These are phyloP conservation scores for Trinectes maculatus DNA, from an alignment of 2,113 vertebrate genomes.

Conservation along the genomic window DNA sequence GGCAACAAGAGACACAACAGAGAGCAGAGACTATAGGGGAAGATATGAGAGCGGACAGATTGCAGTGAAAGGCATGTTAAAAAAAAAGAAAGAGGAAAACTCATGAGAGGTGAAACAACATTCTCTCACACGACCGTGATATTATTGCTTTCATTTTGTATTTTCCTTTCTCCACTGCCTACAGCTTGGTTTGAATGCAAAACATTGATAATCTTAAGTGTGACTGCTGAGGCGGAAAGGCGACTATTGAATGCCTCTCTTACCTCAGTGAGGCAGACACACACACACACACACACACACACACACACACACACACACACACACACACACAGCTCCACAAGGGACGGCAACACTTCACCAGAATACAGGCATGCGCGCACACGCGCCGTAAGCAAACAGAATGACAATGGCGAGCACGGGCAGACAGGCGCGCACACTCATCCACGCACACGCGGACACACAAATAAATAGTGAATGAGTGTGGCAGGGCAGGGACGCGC, in stretches of 20 bases:
- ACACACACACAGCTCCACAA: conserved; percentile 28
- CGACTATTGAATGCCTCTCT: conserved; percentile 65
- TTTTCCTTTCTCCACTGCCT: conserved; percentile 44
- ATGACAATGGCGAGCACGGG: neutral
- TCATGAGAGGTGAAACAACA: no score
- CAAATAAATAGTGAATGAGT: conserved; percentile 59
- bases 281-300: no score
- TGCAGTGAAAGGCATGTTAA: conserved; percentile 55
- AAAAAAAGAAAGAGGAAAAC: conserved; percentile 40
- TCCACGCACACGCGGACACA: conserved; percentile 5
- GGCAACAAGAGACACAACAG: conserved; percentile 52
- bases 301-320: no score
- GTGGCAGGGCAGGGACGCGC: conserved; percentile 29
- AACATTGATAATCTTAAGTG: conserved; percentile 75
- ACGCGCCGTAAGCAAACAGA: conserved; percentile 18
- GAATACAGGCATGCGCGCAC: conserved; percentile 24
- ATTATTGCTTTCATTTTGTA: conserved; percentile 40
- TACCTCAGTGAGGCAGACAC: conserved; percentile 34
- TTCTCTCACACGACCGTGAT: conserved; percentile 46
- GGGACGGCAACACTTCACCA: conserved; percentile 41
- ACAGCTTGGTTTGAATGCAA: conserved; percentile 65
- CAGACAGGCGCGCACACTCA: neutral
- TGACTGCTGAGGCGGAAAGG: conserved; percentile 67
- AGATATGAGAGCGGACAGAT: conserved; percentile 49
- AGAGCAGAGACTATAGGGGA: conserved; percentile 31